These are phyloP conservation scores for Chloroclystis v-ata DNA, from an alignment of 2,888 invertebrate genomes.

Conservation along the genomic window DNA sequence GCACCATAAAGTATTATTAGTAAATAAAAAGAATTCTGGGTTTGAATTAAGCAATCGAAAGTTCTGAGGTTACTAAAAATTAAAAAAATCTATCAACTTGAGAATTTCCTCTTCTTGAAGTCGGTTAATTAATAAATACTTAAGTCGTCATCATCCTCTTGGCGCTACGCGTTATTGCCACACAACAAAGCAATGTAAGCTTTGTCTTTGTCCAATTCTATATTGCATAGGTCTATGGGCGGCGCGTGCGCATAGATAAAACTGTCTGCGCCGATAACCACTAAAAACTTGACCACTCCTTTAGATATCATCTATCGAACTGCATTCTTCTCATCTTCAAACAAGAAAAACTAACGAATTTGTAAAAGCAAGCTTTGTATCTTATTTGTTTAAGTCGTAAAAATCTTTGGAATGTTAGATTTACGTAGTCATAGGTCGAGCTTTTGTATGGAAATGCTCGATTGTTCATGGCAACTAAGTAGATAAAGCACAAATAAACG, in stretches of 20 bases:
- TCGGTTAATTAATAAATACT: too few relatives aligned
- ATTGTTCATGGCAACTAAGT: background rate
- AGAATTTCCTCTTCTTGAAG: too few relatives aligned
- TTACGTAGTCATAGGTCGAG: background rate
- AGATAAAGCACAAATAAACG: too few relatives aligned
- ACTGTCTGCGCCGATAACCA: slow-evolving; percentile 53
- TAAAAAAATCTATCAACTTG: too few relatives aligned
- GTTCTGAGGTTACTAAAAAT: too few relatives aligned
- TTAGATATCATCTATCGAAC: slow-evolving; percentile 44
- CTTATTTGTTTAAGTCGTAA: background rate
- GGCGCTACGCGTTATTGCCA: too few relatives aligned
- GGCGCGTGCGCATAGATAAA: slow-evolving; percentile 64
- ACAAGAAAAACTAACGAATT: slow-evolving; percentile 13
- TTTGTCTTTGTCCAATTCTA: too few relatives aligned
- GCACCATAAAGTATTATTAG: too few relatives aligned
- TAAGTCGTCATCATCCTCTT: too few relatives aligned
- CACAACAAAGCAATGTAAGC: too few relatives aligned
- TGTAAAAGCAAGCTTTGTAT: slow-evolving; percentile 9
- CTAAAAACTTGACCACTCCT: slow-evolving; percentile 58
- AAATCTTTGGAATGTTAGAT: slow-evolving; percentile 1
- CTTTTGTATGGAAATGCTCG: background rate
- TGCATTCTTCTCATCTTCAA: slow-evolving; percentile 24
- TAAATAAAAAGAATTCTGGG: too few relatives aligned
- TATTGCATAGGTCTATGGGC: slow-evolving; percentile 15
- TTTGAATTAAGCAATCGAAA: too few relatives aligned